phyloP scores from a whole-genome alignment of 1,140 invertebrate genomes.

The Aphelenchoides avenae region DNA sequence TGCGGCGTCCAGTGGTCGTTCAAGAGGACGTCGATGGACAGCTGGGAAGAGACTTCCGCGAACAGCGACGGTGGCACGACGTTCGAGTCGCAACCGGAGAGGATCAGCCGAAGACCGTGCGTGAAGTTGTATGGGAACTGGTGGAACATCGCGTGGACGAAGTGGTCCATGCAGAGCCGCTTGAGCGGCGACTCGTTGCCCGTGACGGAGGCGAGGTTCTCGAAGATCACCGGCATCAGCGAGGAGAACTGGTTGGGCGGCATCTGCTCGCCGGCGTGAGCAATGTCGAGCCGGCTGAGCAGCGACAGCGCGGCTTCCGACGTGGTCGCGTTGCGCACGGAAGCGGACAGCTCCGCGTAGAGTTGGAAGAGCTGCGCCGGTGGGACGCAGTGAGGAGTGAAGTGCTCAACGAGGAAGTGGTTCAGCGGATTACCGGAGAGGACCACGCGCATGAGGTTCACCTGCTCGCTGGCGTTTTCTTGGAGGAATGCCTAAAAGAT shows the following conservation, averaged over 20 bases:
- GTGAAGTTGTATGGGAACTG: conserved; percentile 37
- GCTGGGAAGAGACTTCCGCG: no score
- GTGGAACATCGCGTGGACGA: conserved; percentile 39
- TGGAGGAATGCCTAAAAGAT: conserved; percentile 30
- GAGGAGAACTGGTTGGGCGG: conserved; percentile 37
- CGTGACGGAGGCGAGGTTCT: conserved; percentile 35
- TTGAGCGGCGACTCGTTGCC: conserved; percentile 2
- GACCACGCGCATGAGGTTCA: conserved; percentile 29
- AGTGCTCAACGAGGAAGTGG: conserved; percentile 22
- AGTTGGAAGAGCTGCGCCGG: conserved; percentile 24
- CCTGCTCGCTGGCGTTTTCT: conserved; percentile 22
- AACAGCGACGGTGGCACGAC: no score
- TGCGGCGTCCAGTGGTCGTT: no score
- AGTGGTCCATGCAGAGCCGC: conserved; percentile 22
- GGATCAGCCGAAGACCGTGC: conserved; percentile 23
- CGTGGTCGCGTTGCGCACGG: conserved; percentile 28
- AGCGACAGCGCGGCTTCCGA: conserved; percentile 21
- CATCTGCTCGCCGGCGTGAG: conserved; percentile 25
- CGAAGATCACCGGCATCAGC: conserved; percentile 42
- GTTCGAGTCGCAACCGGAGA: conserved; percentile 36
- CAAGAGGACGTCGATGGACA: no score
- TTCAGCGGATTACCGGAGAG: conserved; percentile 35
- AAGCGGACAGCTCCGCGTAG: conserved; percentile 30
- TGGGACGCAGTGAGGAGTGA: conserved; percentile 37
- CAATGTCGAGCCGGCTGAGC: conserved; percentile 32